Percentiles rank a stretch among this genome's conserved stretches.
Conservation (phyloP, 2,888 invertebrate species). For the Charanyca ferruginea region DNA sequence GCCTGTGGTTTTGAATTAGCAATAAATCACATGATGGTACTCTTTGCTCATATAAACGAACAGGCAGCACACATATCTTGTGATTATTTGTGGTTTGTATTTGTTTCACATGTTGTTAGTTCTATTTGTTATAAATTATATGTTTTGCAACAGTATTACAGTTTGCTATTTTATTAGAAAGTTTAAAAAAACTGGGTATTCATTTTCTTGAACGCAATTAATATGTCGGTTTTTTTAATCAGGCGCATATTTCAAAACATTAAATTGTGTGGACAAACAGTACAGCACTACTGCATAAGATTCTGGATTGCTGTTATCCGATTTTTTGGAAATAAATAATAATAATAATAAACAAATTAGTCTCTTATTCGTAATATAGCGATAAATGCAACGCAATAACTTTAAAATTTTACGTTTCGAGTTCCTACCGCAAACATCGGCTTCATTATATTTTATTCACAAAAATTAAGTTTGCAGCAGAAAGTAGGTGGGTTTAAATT, state of each 20-base stretch:
- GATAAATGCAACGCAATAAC: constrained; percentile 6
- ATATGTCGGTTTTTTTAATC: constrained; percentile 6
- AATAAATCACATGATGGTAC: neutral
- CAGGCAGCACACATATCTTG: neutral
- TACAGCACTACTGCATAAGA: no score
- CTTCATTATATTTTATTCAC: constrained; percentile 19
- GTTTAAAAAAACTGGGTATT: no score
- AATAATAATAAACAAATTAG: neutral
- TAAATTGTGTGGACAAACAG: neutral
- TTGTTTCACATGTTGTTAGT: neutral
- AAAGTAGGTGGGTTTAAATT: neutral
- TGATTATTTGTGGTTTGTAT: neutral
- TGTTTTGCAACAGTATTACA: no score
- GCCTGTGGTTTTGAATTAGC: neutral
- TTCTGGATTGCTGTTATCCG: no score
- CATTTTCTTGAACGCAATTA: neutral
- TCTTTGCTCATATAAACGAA: neutral
- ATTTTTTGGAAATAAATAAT: no score
- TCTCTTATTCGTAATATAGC: neutral
- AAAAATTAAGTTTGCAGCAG: neutral
- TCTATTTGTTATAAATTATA: neutral
- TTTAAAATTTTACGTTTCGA: constrained; percentile 7
- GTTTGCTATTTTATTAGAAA: no score
- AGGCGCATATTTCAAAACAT: neutral
- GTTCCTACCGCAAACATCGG: constrained; percentile 7